A percentile compares a stretch with the other conserved stretches of the same genome.
phyloP scores from a whole-genome alignment of 1,140 invertebrate genomes.

The Copidosoma floridanum region DNA sequence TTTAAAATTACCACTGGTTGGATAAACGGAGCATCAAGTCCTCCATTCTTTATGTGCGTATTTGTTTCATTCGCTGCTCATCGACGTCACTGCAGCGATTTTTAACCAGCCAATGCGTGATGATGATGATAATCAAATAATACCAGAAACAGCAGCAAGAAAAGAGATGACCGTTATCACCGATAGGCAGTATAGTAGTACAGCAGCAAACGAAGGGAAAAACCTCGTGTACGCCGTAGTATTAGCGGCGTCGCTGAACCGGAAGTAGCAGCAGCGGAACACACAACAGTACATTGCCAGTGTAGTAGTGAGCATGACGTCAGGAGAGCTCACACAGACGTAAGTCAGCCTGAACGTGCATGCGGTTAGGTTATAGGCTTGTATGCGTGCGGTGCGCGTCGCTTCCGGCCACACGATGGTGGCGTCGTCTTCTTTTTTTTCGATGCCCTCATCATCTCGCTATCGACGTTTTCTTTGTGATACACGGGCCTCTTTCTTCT shows the following conservation, averaged over 20 bases:
- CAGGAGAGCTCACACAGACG: slow-evolving; percentile 6
- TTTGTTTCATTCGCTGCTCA: no score
- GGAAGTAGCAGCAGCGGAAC: slow-evolving; percentile 12
- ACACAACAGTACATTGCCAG: no score
- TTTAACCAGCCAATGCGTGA: no score
- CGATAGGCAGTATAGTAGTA: not conserved
- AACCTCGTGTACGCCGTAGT: slow-evolving; percentile 14
- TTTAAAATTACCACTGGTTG: no score
- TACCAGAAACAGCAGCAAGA: no score
- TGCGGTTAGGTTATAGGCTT: not conserved
- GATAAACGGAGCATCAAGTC: no score
- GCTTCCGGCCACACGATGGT: slow-evolving; percentile 20
- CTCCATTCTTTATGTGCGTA: no score
- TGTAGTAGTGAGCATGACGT: slow-evolving; percentile 20
- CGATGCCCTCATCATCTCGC: no score
- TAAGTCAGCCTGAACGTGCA: not conserved
- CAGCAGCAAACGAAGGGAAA: not conserved
- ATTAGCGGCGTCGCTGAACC: slow-evolving; percentile 8
- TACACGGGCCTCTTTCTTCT: no score
- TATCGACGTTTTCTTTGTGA: no score
- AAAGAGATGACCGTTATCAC: not conserved
- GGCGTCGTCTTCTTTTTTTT: slow-evolving; percentile 11
- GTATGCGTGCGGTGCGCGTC: slow-evolving; percentile 28
- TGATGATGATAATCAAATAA: no score
- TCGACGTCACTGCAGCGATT: no score